Conservation (phyloP, 2,113 vertebrate species). For the Pseudois nayaur region DNA sequence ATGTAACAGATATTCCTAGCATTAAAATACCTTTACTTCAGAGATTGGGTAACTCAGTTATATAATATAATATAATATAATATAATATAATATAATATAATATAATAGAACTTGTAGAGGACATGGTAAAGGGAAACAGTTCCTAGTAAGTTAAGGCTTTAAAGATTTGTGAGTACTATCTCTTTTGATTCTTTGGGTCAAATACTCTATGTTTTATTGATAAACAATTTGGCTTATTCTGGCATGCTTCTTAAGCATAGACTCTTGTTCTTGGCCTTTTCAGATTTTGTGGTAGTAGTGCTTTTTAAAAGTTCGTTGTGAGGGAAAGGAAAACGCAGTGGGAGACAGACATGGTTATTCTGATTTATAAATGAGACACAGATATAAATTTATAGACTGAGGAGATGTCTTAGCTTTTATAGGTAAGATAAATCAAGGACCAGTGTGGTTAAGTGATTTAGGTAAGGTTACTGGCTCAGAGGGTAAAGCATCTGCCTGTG, state of each 20-base stretch:
- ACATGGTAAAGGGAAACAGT: not conserved
- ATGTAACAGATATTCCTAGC: not conserved
- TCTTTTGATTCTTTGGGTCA: not conserved
- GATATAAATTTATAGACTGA: not conserved
- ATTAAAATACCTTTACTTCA: not conserved
- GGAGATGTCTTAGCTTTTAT: not conserved
- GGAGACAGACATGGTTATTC: not conserved
- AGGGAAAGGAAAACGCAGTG: not conserved
- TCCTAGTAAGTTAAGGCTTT: not conserved
- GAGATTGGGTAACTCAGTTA: not conserved
- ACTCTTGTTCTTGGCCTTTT: not conserved
- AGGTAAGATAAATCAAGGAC: not conserved
- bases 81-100: not conserved
- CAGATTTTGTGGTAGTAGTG: not conserved
- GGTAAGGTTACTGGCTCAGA: not conserved
- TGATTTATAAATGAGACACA: not conserved
- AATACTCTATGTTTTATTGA: not conserved
- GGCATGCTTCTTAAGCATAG: not conserved
- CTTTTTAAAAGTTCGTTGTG: not conserved
- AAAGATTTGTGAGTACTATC: not conserved
- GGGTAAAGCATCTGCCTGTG: too few species aligned
- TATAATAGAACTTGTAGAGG: not conserved
- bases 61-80: not conserved
- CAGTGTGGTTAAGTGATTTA: not conserved
- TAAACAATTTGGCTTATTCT: not conserved